phyloP scores from a whole-genome alignment of 2,888 invertebrate species.

The Eupithecia vulgata region DNA sequence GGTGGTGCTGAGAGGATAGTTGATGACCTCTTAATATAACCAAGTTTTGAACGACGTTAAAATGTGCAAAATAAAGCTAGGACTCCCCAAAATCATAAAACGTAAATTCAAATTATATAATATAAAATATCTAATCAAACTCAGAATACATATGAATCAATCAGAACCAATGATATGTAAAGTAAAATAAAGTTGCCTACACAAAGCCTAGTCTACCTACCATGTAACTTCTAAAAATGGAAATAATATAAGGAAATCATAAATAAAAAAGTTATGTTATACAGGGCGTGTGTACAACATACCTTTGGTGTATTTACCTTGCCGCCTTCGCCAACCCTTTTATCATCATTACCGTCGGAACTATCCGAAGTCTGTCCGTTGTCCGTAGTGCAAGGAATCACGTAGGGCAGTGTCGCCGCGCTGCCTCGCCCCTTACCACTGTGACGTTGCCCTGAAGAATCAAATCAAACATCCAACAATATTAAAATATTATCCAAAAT shows the following conservation, averaged over 20 bases:
- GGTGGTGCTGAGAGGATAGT: not conserved
- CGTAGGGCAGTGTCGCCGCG: conserved; percentile 75
- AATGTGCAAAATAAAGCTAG: conserved; percentile 25
- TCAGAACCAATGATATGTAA: conserved; percentile 21
- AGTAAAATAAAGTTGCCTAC: conserved; percentile 16
- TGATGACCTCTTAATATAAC: not conserved
- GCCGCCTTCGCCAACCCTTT: conserved; percentile 64
- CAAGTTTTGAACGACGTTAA: conserved; percentile 1
- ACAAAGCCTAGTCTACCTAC: conserved; percentile 23
- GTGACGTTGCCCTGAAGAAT: conserved; percentile 68
- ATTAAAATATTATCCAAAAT: not conserved
- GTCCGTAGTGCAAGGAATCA: conserved; percentile 77
- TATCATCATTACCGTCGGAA: conserved; percentile 77
- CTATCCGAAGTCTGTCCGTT: conserved; percentile 77
- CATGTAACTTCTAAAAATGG: conserved; percentile 17
- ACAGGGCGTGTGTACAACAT: conserved; percentile 44
- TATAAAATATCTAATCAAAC: conserved; percentile 28
- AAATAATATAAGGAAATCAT: conserved; percentile 29
- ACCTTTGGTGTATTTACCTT: conserved; percentile 66
- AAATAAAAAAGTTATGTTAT: conserved; percentile 42
- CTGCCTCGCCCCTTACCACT: conserved; percentile 76
- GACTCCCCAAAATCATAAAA: conserved; percentile 32
- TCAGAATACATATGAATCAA: conserved; percentile 42
- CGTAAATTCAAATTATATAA: conserved; percentile 28
- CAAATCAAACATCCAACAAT: not conserved